Evolutionary conservation across 1,140 invertebrate genomes (phyloP).

Genomic region (Cyclina sinensis): DNA sequence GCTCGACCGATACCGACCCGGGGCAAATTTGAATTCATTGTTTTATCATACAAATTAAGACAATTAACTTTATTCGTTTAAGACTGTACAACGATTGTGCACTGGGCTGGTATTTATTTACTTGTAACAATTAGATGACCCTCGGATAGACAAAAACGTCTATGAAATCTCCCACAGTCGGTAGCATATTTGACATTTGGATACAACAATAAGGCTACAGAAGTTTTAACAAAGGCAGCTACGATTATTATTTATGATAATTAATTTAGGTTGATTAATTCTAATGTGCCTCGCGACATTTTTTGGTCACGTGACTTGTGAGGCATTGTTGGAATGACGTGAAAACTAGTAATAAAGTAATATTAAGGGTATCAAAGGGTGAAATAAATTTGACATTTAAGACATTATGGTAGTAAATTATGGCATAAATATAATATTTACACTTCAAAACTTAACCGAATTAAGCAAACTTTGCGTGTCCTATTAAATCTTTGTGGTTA

Average conservation of each 20-base stretch:
- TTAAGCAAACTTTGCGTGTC: background rate
- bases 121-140: background rate
- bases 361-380: background rate
- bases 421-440: background rate
- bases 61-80: slow-evolving; percentile 13
- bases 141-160: background rate
- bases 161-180: background rate
- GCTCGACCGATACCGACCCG: background rate
- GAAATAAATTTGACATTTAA: background rate
- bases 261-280: slow-evolving; percentile 33
- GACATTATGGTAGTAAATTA: background rate
- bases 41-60: background rate
- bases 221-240: background rate
- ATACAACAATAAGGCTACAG: background rate
- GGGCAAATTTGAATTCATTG: background rate
- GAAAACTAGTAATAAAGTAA: background rate
- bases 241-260: slow-evolving; percentile 28
- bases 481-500: background rate
- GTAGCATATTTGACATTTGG: background rate
- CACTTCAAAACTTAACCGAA: background rate
- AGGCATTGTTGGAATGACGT: slow-evolving; percentile 1
- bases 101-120: slow-evolving; percentile 27
- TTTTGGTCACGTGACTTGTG: background rate
- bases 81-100: background rate
- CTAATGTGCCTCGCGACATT: slow-evolving; percentile 13